A percentile compares a stretch with the other conserved stretches of the same genome.
phyloP scores from a whole-genome alignment of 2,797 vertebrate genomes.

The Fistularia commersonii region DNA sequence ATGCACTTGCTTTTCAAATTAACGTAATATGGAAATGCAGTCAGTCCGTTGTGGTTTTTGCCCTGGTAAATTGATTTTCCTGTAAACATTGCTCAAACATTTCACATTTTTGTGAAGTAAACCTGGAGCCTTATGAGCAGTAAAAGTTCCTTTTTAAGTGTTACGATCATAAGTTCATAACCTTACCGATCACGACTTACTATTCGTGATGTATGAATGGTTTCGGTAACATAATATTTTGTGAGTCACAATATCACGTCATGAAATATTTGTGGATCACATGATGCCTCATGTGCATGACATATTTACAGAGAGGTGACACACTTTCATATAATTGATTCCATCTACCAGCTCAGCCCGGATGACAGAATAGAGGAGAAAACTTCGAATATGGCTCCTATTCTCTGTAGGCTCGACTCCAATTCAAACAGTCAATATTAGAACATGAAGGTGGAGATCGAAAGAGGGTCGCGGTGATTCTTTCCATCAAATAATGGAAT shows the following conservation, averaged over 20 bases:
- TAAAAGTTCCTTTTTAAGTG: too few relatives aligned
- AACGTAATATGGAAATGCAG: too few relatives aligned
- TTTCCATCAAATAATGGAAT: constrained; percentile 34
- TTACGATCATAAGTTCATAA: constrained; percentile 1
- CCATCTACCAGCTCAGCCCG: constrained; percentile 16
- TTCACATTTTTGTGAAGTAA: too few relatives aligned
- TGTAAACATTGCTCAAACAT: too few relatives aligned
- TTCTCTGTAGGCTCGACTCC: constrained; percentile 30
- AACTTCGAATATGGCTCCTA: constrained; percentile 32
- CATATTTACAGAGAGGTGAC: constrained; percentile 38
- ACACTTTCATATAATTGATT: constrained; percentile 29
- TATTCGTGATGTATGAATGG: constrained; percentile 4
- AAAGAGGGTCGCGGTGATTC: constrained; percentile 22
- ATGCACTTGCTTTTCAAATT: not conserved
- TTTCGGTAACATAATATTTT: constrained; percentile 5
- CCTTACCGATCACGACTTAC: constrained; percentile 12
- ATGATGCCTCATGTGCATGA: constrained; percentile 13
- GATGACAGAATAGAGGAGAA: constrained; percentile 29
- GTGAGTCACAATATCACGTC: constrained; percentile 17
- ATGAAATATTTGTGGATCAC: not conserved
- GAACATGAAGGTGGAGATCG: constrained; percentile 28
- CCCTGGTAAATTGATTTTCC: too few relatives aligned
- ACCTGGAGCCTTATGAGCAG: too few relatives aligned
- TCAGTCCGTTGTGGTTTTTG: too few relatives aligned
- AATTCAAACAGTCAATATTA: constrained; percentile 40